A percentile compares a stretch with the other conserved stretches of the same genome.
phyloP scores from a whole-genome alignment of 2,888 invertebrate species.

The Hymenopus coronatus region DNA sequence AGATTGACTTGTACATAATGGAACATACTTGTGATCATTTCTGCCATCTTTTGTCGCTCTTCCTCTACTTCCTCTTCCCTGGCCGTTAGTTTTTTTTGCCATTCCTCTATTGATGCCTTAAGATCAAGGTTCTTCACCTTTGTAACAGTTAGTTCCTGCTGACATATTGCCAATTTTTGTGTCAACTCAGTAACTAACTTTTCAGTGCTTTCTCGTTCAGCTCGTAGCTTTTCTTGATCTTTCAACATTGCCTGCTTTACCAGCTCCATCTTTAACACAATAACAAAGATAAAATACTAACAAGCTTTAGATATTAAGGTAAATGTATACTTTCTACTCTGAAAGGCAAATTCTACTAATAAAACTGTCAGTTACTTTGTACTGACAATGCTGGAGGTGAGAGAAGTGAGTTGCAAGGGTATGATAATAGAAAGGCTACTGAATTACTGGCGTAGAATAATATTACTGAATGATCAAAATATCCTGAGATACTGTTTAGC shows the following conservation, averaged over 20 bases:
- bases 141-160: neutral
- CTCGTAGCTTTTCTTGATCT: neutral
- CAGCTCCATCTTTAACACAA: neutral
- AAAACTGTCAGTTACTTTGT: too few species aligned
- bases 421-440: too few species aligned
- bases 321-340: too few species aligned
- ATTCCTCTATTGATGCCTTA: neutral
- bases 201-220: neutral
- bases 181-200: neutral
- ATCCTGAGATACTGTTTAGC: too few species aligned
- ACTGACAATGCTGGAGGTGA: too few species aligned
- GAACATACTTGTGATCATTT: neutral
- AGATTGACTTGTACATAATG: too few species aligned
- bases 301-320: too few species aligned
- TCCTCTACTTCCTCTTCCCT: neutral
- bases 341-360: too few species aligned
- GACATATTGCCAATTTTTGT: neutral
- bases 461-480: too few species aligned
- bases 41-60: slow-evolving; percentile 6
- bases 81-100: neutral
- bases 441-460: too few species aligned
- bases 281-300: neutral
- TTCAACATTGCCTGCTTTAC: slow-evolving; percentile 3
- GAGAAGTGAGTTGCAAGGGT: too few species aligned
- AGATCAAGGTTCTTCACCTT: neutral